Evolutionary conservation across 1,140 invertebrate genomes (phyloP).

Genomic region (Ceratina australensis): DNA sequence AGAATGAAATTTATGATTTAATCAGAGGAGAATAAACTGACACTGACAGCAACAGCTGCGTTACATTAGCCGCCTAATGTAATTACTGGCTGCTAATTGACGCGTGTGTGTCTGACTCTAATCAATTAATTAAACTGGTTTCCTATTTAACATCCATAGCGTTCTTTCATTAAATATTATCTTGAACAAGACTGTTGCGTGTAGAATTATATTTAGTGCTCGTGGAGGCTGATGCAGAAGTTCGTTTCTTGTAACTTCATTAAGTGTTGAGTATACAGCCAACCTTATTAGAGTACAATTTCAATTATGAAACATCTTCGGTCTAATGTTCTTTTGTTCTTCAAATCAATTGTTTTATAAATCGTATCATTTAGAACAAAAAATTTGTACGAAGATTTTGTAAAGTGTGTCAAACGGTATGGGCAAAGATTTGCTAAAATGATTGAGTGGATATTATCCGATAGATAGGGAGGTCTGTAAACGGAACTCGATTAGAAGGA

Average conservation of each 20-base stretch:
- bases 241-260: conserved; percentile 1
- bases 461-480: not conserved
- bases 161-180: not conserved
- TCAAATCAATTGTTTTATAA: too few species aligned
- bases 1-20: conserved; percentile 22
- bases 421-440: too few species aligned
- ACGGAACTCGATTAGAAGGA: conserved; percentile 16
- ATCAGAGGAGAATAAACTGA: conserved; percentile 12
- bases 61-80: conserved; percentile 39
- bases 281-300: not conserved
- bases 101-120: conserved; percentile 11
- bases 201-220: not conserved
- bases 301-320: too few species aligned
- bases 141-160: not conserved
- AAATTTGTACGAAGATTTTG: too few species aligned
- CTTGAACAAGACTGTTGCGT: too few species aligned
- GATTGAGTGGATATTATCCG: too few species aligned
- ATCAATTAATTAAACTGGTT: conserved; percentile 11
- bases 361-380: too few species aligned
- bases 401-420: too few species aligned
- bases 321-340: too few species aligned
- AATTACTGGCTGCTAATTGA: conserved; percentile 41
- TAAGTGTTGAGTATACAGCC: too few species aligned
- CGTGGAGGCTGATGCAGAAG: conserved; percentile 12
- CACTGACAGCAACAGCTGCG: conserved; percentile 6